These are phyloP conservation scores for Sander vitreus DNA, from an alignment of 2,113 vertebrate genomes.

Conservation along the genomic window DNA sequence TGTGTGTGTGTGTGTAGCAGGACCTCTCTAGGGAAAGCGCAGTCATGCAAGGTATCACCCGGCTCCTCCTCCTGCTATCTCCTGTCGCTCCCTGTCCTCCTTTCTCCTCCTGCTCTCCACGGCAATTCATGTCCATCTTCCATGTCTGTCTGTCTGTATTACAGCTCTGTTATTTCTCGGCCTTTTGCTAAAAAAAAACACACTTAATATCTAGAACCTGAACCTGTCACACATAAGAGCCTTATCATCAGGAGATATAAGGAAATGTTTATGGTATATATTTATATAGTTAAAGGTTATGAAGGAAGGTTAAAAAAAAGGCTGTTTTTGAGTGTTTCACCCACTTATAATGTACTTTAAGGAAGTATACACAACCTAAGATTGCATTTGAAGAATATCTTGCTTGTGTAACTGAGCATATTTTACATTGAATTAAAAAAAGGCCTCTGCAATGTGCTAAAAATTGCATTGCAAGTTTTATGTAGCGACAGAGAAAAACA, in stretches of 20 bases:
- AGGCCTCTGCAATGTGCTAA: neutral
- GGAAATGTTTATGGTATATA: neutral
- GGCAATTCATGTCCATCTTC: conserved; percentile 23
- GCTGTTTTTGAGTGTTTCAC: neutral
- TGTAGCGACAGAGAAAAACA: neutral
- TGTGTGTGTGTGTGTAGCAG: conserved; percentile 46
- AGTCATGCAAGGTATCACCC: conserved; percentile 82
- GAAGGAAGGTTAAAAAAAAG: neutral
- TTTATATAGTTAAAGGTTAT: neutral
- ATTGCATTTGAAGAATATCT: neutral
- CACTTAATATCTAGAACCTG: neutral
- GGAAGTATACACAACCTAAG: neutral
- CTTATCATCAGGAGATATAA: neutral
- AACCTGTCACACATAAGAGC: neutral
- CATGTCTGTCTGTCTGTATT: neutral
- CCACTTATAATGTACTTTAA: neutral
- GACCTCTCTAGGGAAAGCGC: conserved; percentile 73
- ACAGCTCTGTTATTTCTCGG: conserved; percentile 44
- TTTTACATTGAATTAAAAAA: neutral
- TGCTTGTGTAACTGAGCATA: neutral
- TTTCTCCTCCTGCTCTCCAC: conserved; percentile 37
- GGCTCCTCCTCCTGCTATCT: conserved; percentile 66
- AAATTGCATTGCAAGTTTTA: neutral
- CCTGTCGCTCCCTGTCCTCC: conserved; percentile 51
- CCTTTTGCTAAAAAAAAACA: neutral